phyloP scores from a whole-genome alignment of 2,113 vertebrate genomes.

The Antigone vipio region DNA sequence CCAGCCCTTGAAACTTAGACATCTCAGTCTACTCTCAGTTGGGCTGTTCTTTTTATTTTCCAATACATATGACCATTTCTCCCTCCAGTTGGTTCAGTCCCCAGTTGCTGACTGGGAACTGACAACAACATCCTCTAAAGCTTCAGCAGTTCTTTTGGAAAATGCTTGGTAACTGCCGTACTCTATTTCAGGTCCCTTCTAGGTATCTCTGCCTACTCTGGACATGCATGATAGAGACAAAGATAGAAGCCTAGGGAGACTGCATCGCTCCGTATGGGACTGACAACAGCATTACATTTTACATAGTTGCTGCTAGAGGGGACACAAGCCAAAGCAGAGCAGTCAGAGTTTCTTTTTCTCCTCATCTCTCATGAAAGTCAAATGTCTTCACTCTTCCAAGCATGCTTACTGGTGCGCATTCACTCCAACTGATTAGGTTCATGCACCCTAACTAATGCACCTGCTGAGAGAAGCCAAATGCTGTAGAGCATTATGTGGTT shows the following conservation, averaged over 20 bases:
- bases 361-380: slow-evolving; percentile 21
- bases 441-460: slow-evolving; percentile 14
- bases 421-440: neutral
- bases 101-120: too few relatives aligned
- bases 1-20: neutral
- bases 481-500: neutral
- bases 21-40: neutral
- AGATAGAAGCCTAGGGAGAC: neutral
- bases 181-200: neutral
- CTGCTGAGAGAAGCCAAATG: slow-evolving; percentile 35
- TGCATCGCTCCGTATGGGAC: neutral
- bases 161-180: neutral
- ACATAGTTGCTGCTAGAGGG: neutral
- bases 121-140: neutral
- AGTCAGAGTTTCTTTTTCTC: neutral
- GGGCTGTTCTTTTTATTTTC: neutral
- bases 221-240: neutral
- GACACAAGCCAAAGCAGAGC: neutral
- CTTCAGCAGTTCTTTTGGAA: neutral
- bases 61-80: neutral
- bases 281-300: neutral
- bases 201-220: neutral
- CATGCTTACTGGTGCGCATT: neutral
- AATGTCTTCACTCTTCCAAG: neutral
- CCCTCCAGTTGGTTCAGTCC: neutral